Evolutionary conservation across 2,888 invertebrate genomes (phyloP).

Genomic region (Coelogynopora nodosa): DNA sequence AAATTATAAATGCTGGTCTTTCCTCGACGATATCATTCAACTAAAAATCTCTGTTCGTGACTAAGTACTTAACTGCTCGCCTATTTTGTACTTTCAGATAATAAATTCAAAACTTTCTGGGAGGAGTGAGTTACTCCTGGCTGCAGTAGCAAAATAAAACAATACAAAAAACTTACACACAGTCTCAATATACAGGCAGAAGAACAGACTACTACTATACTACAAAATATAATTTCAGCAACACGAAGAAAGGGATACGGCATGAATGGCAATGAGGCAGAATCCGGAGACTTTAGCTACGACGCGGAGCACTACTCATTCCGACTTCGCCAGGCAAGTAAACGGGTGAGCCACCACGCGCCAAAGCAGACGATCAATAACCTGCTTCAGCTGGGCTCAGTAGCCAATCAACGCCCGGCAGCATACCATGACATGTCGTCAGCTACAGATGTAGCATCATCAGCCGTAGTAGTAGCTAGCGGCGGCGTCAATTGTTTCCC

Average conservation of each 20-base stretch:
- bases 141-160: too few species aligned
- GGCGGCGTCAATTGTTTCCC: neutral
- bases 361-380: neutral
- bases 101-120: too few species aligned
- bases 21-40: too few species aligned
- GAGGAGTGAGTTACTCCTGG: too few species aligned
- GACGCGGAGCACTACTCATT: constrained; percentile 10
- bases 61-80: too few species aligned
- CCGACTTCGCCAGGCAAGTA: neutral
- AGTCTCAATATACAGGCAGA: too few species aligned
- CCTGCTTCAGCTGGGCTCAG: neutral
- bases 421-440: constrained; percentile 18
- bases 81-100: too few species aligned
- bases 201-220: too few species aligned
- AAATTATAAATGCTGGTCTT: too few species aligned
- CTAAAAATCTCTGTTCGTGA: too few species aligned
- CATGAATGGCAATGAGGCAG: neutral
- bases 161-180: too few species aligned
- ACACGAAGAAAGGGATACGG: neutral
- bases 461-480: neutral
- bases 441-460: neutral
- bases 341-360: neutral
- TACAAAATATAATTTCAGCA: too few species aligned
- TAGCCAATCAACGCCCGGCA: neutral
- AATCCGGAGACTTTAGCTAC: neutral